phyloP scores from a whole-genome alignment of 2,113 vertebrate species.

The Sinocyclocheilus anophthalmus region DNA sequence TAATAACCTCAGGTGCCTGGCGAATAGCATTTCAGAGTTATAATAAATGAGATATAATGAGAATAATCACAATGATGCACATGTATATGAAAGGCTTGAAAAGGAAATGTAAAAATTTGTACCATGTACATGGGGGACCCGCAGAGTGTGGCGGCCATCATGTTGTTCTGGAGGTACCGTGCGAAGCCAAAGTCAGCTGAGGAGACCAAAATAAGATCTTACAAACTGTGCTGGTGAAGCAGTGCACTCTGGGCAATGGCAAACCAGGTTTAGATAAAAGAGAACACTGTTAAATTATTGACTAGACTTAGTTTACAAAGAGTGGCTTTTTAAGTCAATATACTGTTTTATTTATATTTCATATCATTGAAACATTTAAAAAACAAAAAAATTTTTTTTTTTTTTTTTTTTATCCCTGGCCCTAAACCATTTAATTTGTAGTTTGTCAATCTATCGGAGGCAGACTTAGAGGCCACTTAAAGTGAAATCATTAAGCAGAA shows the following conservation, averaged over 20 bases:
- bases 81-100: neutral
- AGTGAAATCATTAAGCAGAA: neutral
- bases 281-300: neutral
- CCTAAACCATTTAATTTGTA: neutral
- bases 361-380: neutral
- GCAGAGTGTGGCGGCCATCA: slow-evolving; percentile 96
- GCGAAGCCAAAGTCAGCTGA: slow-evolving; percentile 97
- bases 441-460: neutral
- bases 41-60: too few relatives aligned
- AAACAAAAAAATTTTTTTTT: too few relatives aligned
- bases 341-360: neutral
- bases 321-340: neutral
- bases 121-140: slow-evolving; percentile 99
- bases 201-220: neutral
- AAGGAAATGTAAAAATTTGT: slow-evolving; percentile 50
- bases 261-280: neutral
- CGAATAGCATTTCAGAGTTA: slow-evolving; percentile 19
- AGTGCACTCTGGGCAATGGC: neutral
- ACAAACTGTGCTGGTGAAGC: neutral
- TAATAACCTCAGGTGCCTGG: slow-evolving; percentile 97
- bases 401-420: neutral
- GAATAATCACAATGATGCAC: neutral
- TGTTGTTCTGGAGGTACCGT: slow-evolving; percentile 95
- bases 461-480: neutral
- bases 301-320: neutral